A percentile compares a stretch with the other conserved stretches of the same genome.
phyloP scores from a whole-genome alignment of 2,888 invertebrate species.

The Acronicta aceris region DNA sequence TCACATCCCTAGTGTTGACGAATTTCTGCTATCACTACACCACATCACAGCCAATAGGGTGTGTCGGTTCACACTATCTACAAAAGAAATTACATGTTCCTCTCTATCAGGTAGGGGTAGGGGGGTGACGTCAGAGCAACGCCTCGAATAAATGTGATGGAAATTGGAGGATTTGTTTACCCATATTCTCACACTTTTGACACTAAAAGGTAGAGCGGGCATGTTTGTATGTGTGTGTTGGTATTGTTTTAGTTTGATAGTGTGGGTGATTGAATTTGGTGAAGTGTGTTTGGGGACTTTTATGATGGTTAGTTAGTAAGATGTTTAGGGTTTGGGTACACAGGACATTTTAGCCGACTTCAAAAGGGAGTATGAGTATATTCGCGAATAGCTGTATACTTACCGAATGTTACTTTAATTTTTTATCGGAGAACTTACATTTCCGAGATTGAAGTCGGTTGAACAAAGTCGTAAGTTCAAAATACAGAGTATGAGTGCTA shows the following conservation, averaged over 20 bases:
- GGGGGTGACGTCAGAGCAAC: slow-evolving; percentile 76
- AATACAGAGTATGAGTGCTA: too few species aligned
- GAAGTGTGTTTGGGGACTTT: slow-evolving; percentile 56
- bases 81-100: slow-evolving; percentile 86
- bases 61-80: slow-evolving; percentile 84
- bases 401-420: too few species aligned
- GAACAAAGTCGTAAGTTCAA: too few species aligned
- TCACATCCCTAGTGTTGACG: slow-evolving; percentile 74
- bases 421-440: too few species aligned
- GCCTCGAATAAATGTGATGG: slow-evolving; percentile 89
- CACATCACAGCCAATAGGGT: slow-evolving; percentile 76
- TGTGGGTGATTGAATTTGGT: slow-evolving; percentile 50
- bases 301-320: slow-evolving; percentile 51
- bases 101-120: slow-evolving; percentile 70
- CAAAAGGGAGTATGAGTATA: too few species aligned
- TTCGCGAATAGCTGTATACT: too few species aligned
- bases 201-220: slow-evolving; percentile 86
- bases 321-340: slow-evolving; percentile 22
- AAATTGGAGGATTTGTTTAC: slow-evolving; percentile 90
- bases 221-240: slow-evolving; percentile 49
- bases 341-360: neutral
- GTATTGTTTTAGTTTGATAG: slow-evolving; percentile 70
- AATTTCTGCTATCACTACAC: slow-evolving; percentile 77
- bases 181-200: slow-evolving; percentile 89
- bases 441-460: too few species aligned